Conservation (phyloP, 1,140 invertebrate genomes). For the Theocolax elegans region DNA sequence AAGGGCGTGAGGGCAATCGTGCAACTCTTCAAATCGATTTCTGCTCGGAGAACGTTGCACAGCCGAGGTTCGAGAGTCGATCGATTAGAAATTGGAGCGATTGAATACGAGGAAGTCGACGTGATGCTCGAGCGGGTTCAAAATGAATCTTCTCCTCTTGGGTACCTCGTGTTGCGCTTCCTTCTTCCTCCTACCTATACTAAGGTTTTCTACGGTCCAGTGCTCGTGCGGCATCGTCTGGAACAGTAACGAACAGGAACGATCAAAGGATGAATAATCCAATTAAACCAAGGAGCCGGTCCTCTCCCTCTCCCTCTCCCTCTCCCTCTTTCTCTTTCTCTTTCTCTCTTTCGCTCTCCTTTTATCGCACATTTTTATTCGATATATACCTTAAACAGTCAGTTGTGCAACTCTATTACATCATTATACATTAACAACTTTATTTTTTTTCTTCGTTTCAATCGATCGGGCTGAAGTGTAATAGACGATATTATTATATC, state of each 20-base stretch:
- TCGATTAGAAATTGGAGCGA: constrained; percentile 30
- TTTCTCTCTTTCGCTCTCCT: neutral
- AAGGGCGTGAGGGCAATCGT: constrained; percentile 1
- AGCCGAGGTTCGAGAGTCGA: neutral
- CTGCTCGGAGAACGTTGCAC: neutral
- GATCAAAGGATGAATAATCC: constrained; percentile 50
- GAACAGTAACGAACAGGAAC: constrained; percentile 48
- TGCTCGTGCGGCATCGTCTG: constrained; percentile 42
- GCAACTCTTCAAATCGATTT: neutral
- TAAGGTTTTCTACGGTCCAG: constrained; percentile 3
- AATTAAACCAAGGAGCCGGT: constrained; percentile 50
- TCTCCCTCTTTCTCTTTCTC: too few species aligned
- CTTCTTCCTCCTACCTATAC: constrained; percentile 12
- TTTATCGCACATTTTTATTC: neutral
- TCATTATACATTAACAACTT: too few species aligned
- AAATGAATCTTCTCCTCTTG: constrained; percentile 14
- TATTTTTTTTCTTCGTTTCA: too few species aligned
- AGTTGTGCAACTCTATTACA: too few species aligned
- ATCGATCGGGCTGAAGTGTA: too few species aligned
- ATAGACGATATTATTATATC: too few species aligned
- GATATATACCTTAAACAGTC: too few species aligned
- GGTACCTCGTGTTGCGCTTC: neutral
- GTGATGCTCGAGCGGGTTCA: constrained; percentile 13
- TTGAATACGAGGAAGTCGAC: constrained; percentile 20
- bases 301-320: neutral